Evolutionary conservation across 2,113 vertebrate species (phyloP), one percentile per base, ranked within the genome.

Genomic region (Oryzias melastigma): DNA sequence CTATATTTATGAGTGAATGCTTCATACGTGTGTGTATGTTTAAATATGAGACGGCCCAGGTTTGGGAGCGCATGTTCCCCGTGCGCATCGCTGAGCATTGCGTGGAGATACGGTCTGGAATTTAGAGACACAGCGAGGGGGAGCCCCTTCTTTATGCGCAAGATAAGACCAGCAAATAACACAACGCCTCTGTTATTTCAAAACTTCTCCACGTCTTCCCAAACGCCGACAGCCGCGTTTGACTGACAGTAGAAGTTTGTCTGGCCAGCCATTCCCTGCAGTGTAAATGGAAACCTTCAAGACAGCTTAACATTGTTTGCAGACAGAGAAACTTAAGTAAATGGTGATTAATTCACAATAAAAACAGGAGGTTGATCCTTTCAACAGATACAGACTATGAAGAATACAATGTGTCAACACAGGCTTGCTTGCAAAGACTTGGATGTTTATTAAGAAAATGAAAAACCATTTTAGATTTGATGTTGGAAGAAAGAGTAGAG

Each of bases 101-200:
- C 83, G 48, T 5, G 49, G 78, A 86, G 81, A 87, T 70, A 58
- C 75, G 16, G 58, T 51, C 63, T 76, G 86, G 81, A 89, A 89
- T 87, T 75, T 52, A 65, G 71, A 71, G 77, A 70, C 66, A 0
- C 63, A 27, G 29, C 80, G 73, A 76, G 78, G 78, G 67, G 78
- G 74, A 79, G 77, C 77, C 83, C 65, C 80, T 85, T 84, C 82
- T 80, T 85, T 72, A 62, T 65, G 80, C 65, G 27, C 41, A 58
- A 82, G 83, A 89, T 89, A 85, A 65, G 55, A 87, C 86, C 85
- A 77, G 64, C 86, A 68, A 75, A 82, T 71, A 61, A 71, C 82
- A 75, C 58, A 77, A 65, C 44, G 65, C 65, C 57, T 52, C 54
- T 55, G 59, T 62, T 44, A 60, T 46, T 75, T 66, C 67, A 58